Base-by-base conservation (phyloP, 2,113 vertebrate genomes). In the Ptilorrhoa leucosticta region DNA sequence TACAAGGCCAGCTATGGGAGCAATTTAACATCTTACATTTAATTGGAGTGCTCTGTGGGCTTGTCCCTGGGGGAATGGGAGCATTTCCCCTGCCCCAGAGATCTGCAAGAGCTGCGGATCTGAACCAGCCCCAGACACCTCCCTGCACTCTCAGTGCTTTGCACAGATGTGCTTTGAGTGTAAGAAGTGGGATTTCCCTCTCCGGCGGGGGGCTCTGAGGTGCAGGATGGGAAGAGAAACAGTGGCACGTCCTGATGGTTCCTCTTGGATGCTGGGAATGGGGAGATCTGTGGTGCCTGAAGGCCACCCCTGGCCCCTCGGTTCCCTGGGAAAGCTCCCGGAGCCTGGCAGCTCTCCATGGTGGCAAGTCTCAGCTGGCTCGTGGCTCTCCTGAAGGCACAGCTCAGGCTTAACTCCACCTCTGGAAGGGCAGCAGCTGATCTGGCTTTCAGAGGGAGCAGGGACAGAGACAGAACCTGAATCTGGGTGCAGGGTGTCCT, bases 261-360 rank as follows among this genome's bases (percentile, higher is more conserved):
- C 37, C n/a, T 69, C 31, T 64, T 44, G 58, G 33, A 9, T 53
- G 30, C 63, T 54, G 35, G 30, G 33, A 21, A 20, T 2, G 6
- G 33, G 21, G 17, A 51, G 28, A 27, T 44, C 24, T 39, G n/a
- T 1, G 0, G 1, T 11, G 15, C n/a, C 9, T 44, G 53, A 45
- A 72, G 63, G 44, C 21, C 23, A 10, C 9, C 20, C 11, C 15
- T 30, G 30, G 2, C 13, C 11, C 6, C 6, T 44, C 4, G 65
- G 15, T 28, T 27, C 31, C 31, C 31, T 28, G 15, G 7, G 26
- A 31, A 37, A 45, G 27, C 27, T 44, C 40, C 39, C 2, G 7
- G 37, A 53, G 28, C 24, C 28, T 18, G n/a, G 14, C 40, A 69
- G 40, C 30, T 83, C 71, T 54, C 12, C 0, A 0, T 2, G 13